Base-by-base conservation (phyloP, 2,797 vertebrate species). In the Botia almorhae region DNA sequence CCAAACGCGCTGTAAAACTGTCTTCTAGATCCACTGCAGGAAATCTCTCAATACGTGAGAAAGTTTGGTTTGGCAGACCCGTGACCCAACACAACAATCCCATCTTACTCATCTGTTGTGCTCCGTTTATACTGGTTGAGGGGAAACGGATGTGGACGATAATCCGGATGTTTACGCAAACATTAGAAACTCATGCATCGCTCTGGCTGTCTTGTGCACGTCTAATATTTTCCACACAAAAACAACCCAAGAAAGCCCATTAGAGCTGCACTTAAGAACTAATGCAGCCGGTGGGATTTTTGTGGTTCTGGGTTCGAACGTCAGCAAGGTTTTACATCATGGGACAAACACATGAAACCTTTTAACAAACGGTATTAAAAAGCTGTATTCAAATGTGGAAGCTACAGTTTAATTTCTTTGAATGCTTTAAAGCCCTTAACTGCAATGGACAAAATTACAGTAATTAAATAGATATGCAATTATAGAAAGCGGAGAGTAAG, bases 121-220 rank as follows among this genome's bases (percentile, higher is more conserved):
- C 81, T 86, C 82, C 26, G 79, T 71, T 84, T 36, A 64, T 63
- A 53, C 50, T 13, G 73, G 29, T 64, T 33, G 55, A 46, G 48
- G 60, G 74, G 74, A 64, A 78, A 68, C 72, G 69, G 50, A 78
- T 69, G 70, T 78, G 78, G 26, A 79, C 67, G 68, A 80, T 84
- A 78, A 75, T 43, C 81, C 81, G 78, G 69, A 78, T 81, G 82
- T 84, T 86, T 78, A 82, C 77, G 69, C 81, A 82, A 86, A 69
- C 55, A 43, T 48, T 16, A 56, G 78, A 76, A 81, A 69, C 69
- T 86, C 60, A 69, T 64, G 65, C 53, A 43, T 60, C 2, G 10
- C 26, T 64, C 74, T 23, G 12, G 48, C 80, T 80, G 29, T 29
- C 63, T 56, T 67, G 50, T 48, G 77, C 72, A 76, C 76, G 70